These are phyloP conservation scores for Bombus impatiens DNA, from an alignment of 1,140 invertebrate species.

Conservation along the genomic window DNA sequence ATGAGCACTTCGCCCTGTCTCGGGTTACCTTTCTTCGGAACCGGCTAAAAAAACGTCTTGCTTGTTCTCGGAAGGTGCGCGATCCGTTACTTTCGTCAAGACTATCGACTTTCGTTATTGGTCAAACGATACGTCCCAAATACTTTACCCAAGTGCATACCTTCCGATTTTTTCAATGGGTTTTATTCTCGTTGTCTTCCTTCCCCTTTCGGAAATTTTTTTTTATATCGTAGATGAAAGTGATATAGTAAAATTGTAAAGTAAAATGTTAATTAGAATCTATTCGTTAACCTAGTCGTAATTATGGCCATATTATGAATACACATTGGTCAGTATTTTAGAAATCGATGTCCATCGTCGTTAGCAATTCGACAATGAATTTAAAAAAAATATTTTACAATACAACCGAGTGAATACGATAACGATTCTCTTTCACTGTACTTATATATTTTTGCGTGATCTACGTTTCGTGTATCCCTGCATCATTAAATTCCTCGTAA, in stretches of 20 bases:
- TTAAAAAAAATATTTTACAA: no score
- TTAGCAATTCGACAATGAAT: no score
- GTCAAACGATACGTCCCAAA: background rate
- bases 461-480: no score
- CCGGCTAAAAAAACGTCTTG: background rate
- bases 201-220: slow-evolving; percentile 1
- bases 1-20: background rate
- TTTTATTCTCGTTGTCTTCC: background rate
- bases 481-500: no score
- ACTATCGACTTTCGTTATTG: slow-evolving; percentile 14
- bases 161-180: slow-evolving; percentile 4
- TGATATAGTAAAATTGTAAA: background rate
- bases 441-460: no score
- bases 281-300: no score
- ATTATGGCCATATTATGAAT: no score
- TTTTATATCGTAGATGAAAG: background rate
- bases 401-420: no score
- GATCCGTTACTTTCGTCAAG: slow-evolving; percentile 2
- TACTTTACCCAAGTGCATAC: background rate
- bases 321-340: no score
- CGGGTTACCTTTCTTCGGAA: background rate
- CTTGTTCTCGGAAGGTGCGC: background rate
- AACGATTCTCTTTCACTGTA: no score
- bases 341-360: no score
- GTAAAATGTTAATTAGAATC: background rate